phyloP scores from a whole-genome alignment of 2,888 invertebrate genomes.

The Anthrax anthrax region DNA sequence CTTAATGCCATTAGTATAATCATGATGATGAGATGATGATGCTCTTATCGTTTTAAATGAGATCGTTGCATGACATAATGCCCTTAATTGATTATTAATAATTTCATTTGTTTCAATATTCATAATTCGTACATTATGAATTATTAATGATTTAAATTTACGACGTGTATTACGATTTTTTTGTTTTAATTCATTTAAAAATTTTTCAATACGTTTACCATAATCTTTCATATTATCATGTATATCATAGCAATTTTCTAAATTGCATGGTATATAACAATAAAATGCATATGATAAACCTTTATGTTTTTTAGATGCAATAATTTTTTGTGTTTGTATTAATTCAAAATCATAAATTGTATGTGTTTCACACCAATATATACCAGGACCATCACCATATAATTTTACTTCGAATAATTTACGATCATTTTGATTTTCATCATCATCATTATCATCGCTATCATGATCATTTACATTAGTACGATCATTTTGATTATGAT shows the following conservation, averaged over 20 bases:
- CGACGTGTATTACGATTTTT: conserved; percentile 5
- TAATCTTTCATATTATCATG: conserved; percentile 8
- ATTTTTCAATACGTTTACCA: conserved; percentile 8
- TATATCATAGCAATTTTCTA: conserved; percentile 5
- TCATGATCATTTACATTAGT: too few species aligned
- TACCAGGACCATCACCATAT: conserved; percentile 39
- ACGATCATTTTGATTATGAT: too few species aligned
- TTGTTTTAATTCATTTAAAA: conserved; percentile 12
- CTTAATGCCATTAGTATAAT: too few species aligned
- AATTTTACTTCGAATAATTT: conserved; percentile 39
- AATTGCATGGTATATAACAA: conserved; percentile 20
- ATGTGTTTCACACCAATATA: conserved; percentile 53
- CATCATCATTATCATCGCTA: too few species aligned
- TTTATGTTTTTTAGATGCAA: conserved; percentile 32
- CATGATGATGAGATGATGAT: too few species aligned
- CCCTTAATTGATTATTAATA: background rate
- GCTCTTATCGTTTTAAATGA: conserved; percentile 15
- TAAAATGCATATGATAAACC: conserved; percentile 26
- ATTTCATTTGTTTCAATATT: conserved; percentile 26
- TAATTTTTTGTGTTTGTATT: conserved; percentile 37
- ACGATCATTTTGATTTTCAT: background rate
- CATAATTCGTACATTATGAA: conserved; percentile 40
- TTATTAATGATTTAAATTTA: conserved; percentile 13
- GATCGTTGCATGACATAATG: conserved; percentile 20
- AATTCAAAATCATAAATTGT: conserved; percentile 36